Evolutionary conservation across 1,140 invertebrate species (phyloP).

Genomic region (Frieseomelitta varia): DNA sequence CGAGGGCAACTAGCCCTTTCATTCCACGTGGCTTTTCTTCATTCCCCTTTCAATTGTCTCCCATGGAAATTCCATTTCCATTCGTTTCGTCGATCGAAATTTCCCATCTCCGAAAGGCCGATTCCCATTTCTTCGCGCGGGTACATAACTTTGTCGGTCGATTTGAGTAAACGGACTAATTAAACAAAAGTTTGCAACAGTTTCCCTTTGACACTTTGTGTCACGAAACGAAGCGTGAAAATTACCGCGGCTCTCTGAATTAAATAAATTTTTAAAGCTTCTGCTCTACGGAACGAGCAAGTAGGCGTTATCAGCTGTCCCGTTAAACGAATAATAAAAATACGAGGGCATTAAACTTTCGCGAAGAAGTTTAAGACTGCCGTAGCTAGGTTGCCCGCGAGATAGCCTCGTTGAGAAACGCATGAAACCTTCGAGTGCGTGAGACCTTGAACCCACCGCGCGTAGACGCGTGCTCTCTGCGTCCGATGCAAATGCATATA

Average conservation of each 20-base stretch:
- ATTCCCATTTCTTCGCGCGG: neutral
- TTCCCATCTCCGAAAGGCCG: too few species aligned
- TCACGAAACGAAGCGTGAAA: neutral
- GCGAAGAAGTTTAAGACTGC: constrained; percentile 45
- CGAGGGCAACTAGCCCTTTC: constrained; percentile 30
- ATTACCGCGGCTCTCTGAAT: neutral
- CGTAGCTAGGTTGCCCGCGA: constrained; percentile 18
- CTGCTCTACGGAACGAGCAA: neutral
- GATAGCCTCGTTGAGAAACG: constrained; percentile 45
- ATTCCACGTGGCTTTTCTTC: constrained; percentile 28
- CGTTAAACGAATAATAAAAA: constrained; percentile 43
- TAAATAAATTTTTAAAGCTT: neutral
- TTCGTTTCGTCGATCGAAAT: too few species aligned
- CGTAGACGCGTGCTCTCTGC: constrained; percentile 16
- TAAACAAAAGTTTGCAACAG: neutral
- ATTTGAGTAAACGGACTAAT: neutral
- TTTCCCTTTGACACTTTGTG: neutral
- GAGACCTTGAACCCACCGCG: constrained; percentile 56
- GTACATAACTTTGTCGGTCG: neutral
- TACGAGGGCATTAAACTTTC: constrained; percentile 17
- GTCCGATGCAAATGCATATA: constrained; percentile 42
- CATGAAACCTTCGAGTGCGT: constrained; percentile 48
- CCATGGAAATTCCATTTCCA: constrained; percentile 49
- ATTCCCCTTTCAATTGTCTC: constrained; percentile 43
- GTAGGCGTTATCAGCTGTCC: constrained; percentile 40